phyloP scores from a whole-genome alignment of 2,888 invertebrate genomes.

The Platerodrilus igneus region DNA sequence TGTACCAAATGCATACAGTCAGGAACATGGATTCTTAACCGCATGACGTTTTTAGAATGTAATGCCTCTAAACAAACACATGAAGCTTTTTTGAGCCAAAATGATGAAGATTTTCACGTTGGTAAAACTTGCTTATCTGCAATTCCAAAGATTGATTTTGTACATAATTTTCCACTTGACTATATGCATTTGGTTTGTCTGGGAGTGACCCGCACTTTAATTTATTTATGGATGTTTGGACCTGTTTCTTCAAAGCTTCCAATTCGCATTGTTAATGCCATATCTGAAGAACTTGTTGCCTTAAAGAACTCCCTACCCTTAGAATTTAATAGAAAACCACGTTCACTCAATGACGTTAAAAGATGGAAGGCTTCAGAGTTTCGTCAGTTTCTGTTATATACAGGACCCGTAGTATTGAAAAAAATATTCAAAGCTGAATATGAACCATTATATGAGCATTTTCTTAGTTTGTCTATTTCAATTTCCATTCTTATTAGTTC shows the following conservation, averaged over 20 bases:
- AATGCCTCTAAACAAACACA: conserved; percentile 8
- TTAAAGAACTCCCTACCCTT: conserved; percentile 1
- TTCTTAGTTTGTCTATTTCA: conserved; percentile 2
- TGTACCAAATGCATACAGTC: conserved; percentile 13
- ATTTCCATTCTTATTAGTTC: conserved; percentile 5
- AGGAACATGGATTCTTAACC: conserved; percentile 8
- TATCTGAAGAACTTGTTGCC: background rate
- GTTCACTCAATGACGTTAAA: conserved; percentile 16
- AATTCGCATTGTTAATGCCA: background rate
- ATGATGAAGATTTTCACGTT: conserved; percentile 1
- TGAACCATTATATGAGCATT: background rate
- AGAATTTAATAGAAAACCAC: conserved; percentile 16
- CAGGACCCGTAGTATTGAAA: conserved; percentile 16
- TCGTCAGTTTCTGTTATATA: conserved; percentile 18
- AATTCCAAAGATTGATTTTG: conserved; percentile 4
- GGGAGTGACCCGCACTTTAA: conserved; percentile 1
- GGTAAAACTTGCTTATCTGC: background rate
- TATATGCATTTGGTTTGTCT: conserved; percentile 5
- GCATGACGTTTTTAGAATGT: conserved; percentile 3
- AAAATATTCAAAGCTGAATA: conserved; percentile 8
- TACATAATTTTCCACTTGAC: conserved; percentile 1
- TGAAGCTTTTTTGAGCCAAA: background rate
- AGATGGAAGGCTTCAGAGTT: conserved; percentile 23
- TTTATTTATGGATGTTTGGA: conserved; percentile 6
- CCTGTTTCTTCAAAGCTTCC: background rate